Conservation (phyloP, 1,140 invertebrate species). For the Drosophila paulistorum region DNA sequence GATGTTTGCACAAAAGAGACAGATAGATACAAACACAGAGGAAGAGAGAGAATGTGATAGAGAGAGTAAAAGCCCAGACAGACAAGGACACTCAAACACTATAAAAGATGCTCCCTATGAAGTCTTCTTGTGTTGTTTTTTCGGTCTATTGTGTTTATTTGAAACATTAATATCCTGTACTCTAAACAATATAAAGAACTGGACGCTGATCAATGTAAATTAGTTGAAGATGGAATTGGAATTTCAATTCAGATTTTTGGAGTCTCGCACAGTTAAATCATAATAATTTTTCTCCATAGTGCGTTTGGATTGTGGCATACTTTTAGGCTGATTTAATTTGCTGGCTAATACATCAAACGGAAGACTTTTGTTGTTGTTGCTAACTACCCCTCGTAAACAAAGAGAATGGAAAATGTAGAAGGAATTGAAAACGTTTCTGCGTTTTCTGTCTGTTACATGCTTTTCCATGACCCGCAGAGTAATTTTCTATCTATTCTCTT, state of each 20-base stretch:
- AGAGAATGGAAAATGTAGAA: no score
- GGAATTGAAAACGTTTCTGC: no score
- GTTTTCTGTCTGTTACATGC: neutral
- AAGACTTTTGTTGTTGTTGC: no score
- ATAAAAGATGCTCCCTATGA: conserved; percentile 1
- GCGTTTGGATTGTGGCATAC: no score
- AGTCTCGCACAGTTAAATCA: no score
- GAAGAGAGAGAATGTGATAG: neutral
- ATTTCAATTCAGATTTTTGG: neutral
- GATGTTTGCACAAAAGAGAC: conserved; percentile 7
- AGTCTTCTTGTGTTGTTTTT: neutral
- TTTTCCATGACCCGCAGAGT: neutral
- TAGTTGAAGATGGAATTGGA: neutral
- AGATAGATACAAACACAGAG: neutral
- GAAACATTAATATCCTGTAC: neutral
- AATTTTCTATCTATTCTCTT: neutral
- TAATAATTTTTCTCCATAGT: no score
- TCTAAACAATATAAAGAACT: neutral
- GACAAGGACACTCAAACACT: conserved; percentile 8
- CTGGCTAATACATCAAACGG: no score
- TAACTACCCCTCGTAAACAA: no score
- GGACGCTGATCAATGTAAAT: neutral
- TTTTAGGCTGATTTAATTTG: no score
- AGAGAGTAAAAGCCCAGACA: no score
- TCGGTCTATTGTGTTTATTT: neutral